Evolutionary conservation across 2,797 vertebrate genomes (phyloP), one percentile per base, ranked within the genome.

Genomic region (Sylvilagus floridanus): DNA sequence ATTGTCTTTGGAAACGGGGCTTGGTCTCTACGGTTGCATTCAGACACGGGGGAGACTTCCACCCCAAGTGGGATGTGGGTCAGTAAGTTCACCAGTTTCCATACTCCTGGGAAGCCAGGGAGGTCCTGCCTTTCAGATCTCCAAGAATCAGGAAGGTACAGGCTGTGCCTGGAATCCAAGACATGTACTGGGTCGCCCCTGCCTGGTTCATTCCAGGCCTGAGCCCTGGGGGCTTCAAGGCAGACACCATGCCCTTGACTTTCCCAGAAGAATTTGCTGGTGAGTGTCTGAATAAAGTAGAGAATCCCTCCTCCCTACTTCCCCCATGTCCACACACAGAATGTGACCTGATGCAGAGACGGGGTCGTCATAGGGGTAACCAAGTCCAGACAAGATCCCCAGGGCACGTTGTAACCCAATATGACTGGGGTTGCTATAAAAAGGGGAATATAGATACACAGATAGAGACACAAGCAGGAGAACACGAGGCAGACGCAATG

Each of bases 1-100:
- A 13, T 83, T 84, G 60, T 50, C 60, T 87, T 91, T 78, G 47
- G 35, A 93, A 96, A 86, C 21, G 42, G 32, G n/a, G 42, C 32
- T 87, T 76, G 66, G 71, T 63, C 5, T 87, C 69, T 76, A 9
- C 3, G 12, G 82, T 62, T 86, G 79, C 63, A 54, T 93, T 88
- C 13, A 42, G 66, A 88, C 72, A n/a, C 62, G 21, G 50, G 14
- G 16, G 37, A 17, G 4, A n/a, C 32, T 78, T 92, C 50, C 13
- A n/a, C 65, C 69, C 78, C 21, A 90, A 35, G 57, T 57, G 37
- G 50, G 84, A 60, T 22, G 26, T 32, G 54, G 19, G 16, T 57
- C 52, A 82, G 50, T 11, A 76, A 82, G 85, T 8, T 8, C 68
- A n/a, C 32, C n/a, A 28, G 3, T 47, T 21, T 16, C 21, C 7